Evolutionary conservation across 2,113 vertebrate species (phyloP).

Genomic region (Sinocyclocheilus anshuiensis): DNA sequence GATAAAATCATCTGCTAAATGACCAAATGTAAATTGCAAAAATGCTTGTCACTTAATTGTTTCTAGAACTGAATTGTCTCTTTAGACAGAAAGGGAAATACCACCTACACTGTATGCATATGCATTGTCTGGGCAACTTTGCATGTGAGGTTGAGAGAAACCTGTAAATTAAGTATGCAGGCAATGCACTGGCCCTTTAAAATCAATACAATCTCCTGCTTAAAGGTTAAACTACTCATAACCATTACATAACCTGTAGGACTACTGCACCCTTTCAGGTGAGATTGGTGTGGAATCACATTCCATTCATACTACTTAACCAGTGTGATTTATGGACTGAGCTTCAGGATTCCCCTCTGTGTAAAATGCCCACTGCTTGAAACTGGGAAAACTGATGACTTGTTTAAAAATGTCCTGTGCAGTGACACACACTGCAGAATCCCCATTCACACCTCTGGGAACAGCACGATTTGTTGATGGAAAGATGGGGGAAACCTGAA

Average conservation of each 20-base stretch:
- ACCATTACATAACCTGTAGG: not conserved
- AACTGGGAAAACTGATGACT: not conserved
- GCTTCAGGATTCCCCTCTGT: conserved; percentile 30
- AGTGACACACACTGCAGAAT: not conserved
- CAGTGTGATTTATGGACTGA: conserved; percentile 6
- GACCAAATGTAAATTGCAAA: not conserved
- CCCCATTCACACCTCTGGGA: not conserved
- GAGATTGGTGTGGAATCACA: conserved; percentile 3
- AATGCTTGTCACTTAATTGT: not conserved
- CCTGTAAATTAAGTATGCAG: not conserved
- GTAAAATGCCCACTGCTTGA: not conserved
- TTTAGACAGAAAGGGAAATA: not conserved
- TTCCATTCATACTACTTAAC: conserved; percentile 3
- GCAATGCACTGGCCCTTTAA: not conserved
- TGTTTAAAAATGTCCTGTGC: not conserved
- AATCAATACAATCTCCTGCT: not conserved
- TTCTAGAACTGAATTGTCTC: not conserved
- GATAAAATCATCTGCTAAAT: no score
- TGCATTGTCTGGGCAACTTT: not conserved
- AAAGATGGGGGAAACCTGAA: conserved; percentile 1
- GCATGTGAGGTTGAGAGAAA: not conserved
- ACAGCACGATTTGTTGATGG: not conserved
- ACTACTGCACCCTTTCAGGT: conserved; percentile 13
- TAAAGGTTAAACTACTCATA: conserved; percentile 9
- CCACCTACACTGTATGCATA: not conserved